These are phyloP conservation scores for Patella caerulea DNA, from an alignment of 2,888 invertebrate species.

Conservation along the genomic window DNA sequence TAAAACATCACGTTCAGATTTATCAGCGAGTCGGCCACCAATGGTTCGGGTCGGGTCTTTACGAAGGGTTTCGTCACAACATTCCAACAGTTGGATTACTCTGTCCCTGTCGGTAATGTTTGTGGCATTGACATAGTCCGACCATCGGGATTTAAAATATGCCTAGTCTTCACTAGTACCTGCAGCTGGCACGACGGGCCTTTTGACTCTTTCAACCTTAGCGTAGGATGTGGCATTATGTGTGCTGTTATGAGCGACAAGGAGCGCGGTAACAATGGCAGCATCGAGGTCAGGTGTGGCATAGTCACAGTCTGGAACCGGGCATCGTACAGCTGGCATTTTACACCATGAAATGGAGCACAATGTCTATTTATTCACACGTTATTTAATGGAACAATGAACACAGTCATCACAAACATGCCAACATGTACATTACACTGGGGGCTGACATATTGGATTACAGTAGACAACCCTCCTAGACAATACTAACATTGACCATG, in stretches of 20 bases:
- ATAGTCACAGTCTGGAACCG: slow-evolving; percentile 9
- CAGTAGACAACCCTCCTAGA: no score
- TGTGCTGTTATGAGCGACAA: slow-evolving; percentile 15
- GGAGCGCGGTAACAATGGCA: not conserved
- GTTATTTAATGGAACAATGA: no score
- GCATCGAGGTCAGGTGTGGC: not conserved
- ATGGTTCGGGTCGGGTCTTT: slow-evolving; percentile 37
- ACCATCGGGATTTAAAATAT: slow-evolving; percentile 38
- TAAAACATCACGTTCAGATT: slow-evolving; percentile 33
- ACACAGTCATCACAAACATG: no score
- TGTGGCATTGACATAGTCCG: slow-evolving; percentile 42
- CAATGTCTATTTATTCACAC: no score
- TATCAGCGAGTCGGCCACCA: slow-evolving; percentile 29
- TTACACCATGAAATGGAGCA: not conserved
- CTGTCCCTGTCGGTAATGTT: slow-evolving; percentile 31
- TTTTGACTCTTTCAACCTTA: slow-evolving; percentile 36
- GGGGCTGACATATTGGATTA: no score
- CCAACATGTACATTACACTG: no score
- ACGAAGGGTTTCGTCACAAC: slow-evolving; percentile 40
- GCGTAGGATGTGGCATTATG: slow-evolving; percentile 1
- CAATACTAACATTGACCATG: no score
- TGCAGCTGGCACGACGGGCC: slow-evolving; percentile 32
- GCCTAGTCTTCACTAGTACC: slow-evolving; percentile 28
- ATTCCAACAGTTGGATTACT: slow-evolving; percentile 42
- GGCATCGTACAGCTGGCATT: not conserved